Percentiles rank a stretch among this genome's conserved stretches.
Conservation (phyloP, 2,113 vertebrate genomes). For the Gila orcuttii region DNA sequence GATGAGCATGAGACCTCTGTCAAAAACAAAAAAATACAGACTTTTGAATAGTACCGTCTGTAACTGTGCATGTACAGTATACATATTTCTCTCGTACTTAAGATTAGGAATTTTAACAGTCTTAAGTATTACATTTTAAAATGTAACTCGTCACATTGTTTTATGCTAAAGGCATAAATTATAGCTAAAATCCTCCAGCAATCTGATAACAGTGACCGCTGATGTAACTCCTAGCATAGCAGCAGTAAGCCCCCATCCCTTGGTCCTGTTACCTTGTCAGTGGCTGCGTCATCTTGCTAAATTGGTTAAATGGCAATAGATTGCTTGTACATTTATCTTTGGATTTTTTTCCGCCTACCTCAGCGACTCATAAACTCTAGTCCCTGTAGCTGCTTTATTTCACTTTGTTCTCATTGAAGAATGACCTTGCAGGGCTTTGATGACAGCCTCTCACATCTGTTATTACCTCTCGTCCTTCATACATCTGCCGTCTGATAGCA, state of each 20-base stretch:
- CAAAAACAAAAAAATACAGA: too few relatives aligned
- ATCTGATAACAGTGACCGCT: background rate
- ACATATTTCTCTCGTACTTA: too few relatives aligned
- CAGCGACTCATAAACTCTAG: slow-evolving; percentile 36
- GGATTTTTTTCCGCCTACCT: background rate
- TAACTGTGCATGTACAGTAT: too few relatives aligned
- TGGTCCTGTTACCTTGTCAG: background rate
- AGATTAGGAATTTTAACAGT: too few relatives aligned
- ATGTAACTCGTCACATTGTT: too few relatives aligned
- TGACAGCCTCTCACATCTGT: background rate
- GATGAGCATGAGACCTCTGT: too few relatives aligned
- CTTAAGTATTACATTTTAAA: too few relatives aligned
- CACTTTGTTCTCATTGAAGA: background rate
- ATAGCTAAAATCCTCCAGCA: background rate
- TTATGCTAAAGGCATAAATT: background rate
- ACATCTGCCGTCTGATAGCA: slow-evolving; percentile 21
- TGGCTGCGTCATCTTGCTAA: slow-evolving; percentile 8
- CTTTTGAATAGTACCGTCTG: too few relatives aligned
- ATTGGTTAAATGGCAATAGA: slow-evolving; percentile 21
- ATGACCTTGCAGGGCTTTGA: slow-evolving; percentile 29
- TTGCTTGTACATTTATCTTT: background rate
- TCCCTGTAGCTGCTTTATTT: slow-evolving; percentile 29
- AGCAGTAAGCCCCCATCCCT: background rate
- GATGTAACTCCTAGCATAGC: background rate
- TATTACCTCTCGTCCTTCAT: background rate